Conservation (phyloP, 2,888 invertebrate genomes). For the Eupsilia transversa region DNA sequence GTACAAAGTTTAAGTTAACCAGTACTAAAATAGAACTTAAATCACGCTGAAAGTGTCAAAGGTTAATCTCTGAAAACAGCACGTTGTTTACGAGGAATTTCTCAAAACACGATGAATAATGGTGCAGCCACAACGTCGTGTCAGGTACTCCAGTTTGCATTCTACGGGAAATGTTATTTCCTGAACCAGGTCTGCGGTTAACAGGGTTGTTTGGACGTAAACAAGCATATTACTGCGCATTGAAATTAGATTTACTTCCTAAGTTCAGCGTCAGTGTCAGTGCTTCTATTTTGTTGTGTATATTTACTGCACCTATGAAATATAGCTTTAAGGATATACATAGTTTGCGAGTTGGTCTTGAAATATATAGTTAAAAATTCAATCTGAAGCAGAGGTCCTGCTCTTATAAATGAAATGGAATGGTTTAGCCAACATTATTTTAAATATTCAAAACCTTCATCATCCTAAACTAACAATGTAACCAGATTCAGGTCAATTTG, state of each 20-base stretch:
- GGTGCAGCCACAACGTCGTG: constrained; percentile 16
- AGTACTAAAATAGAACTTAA: constrained; percentile 19
- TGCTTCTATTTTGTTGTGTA: not conserved
- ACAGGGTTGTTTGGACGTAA: constrained; percentile 21
- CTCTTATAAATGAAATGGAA: not conserved
- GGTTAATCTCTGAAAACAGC: constrained; percentile 19
- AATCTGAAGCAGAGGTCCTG: not conserved
- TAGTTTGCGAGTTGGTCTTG: not conserved
- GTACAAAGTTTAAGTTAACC: not conserved
- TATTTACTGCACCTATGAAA: not conserved
- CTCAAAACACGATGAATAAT: constrained; percentile 51
- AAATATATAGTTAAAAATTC: not conserved
- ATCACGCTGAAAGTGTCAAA: constrained; percentile 7
- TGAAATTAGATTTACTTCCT: constrained; percentile 21
- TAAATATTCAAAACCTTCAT: constrained; percentile 9
- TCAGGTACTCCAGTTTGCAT: constrained; percentile 30
- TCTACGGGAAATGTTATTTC: constrained; percentile 60
- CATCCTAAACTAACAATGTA: constrained; percentile 23
- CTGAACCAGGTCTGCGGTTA: constrained; percentile 25
- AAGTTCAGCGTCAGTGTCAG: not conserved
- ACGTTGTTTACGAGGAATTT: constrained; percentile 30
- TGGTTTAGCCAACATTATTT: constrained; percentile 3
- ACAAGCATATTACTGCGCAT: constrained; percentile 19
- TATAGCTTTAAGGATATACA: not conserved
- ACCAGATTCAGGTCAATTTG: constrained; percentile 1